Evolutionary conservation across 2,888 invertebrate genomes (phyloP), one percentile per base, ranked within the genome.

Genomic region (Trypoxylon attenuatum): DNA sequence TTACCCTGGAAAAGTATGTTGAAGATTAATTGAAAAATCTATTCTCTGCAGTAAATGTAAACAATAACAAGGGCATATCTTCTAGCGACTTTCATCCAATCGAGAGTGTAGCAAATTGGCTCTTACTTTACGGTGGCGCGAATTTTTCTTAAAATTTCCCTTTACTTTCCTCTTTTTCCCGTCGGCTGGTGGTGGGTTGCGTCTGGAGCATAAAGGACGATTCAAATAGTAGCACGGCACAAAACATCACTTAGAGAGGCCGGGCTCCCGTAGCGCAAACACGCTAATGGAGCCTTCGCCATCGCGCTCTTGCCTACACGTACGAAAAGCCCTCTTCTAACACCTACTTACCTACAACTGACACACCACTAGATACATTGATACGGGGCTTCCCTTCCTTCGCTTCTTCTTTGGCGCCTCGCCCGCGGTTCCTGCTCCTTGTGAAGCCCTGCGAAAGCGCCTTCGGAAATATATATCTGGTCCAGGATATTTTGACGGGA

Each of bases 161-260:
- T 51, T 27, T 18, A 25, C 41, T 49, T 41, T 25, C 54, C 18
- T 8, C 52, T n/a, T n/a, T n/a, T n/a, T n/a, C 39, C 22, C 27
- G 38, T 19, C 18, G 29, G 8, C 6, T 38, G 29, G 6, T 1
- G 18, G 57, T 41, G 23, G 57, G 62, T 69, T 46, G 66, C 59
- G 69, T 59, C 49, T 60, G 38, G 16, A 54, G 53, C 53, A 75
- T 79, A 76, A 78, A 81, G 73, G 73, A 77, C 78, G 76, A 81
- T 81, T 80, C 77, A 64, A 75, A 79, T 77, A 72, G 77, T 70
- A n/a, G n/a, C n/a, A 64, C 51, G 61, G 79, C 81, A 86, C 83
- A 84, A 85, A 86, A 81, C 82, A 83, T 82, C 86, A 84, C 86
- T 86, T 84, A 84, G 81, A 74, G 80, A 59, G 62, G 51, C 73